phyloP scores from a whole-genome alignment of 2,797 vertebrate genomes.

The Peromyscus aztecus region DNA sequence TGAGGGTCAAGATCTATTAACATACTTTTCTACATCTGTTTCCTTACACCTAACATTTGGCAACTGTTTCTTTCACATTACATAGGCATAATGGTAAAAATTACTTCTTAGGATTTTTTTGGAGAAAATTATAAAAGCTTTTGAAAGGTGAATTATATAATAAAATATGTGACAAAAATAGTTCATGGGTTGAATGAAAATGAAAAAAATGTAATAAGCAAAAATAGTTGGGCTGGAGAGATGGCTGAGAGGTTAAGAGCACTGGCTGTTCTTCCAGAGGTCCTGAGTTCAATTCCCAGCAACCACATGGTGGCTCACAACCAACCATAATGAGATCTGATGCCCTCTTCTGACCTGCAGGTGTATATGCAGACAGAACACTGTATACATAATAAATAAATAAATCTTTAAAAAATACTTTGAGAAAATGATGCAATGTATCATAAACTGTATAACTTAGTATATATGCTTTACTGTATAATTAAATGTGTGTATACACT shows the following conservation, averaged over 20 bases:
- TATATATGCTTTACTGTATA: background rate
- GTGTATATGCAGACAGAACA: too few species aligned
- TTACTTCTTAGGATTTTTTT: constrained; percentile 43
- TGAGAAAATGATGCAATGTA: constrained; percentile 10
- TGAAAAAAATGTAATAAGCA: constrained; percentile 50
- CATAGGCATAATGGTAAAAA: constrained; percentile 29
- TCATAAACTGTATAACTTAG: constrained; percentile 17
- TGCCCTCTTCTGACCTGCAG: too few species aligned
- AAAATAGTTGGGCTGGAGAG: constrained; percentile 2
- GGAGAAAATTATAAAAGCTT: constrained; percentile 57
- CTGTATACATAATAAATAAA: too few species aligned
- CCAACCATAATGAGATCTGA: too few species aligned
- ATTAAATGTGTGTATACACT: constrained; percentile 25
- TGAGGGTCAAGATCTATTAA: background rate
- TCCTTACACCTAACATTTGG: background rate
- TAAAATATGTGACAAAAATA: constrained; percentile 41
- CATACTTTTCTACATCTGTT: constrained; percentile 18
- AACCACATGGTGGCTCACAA: too few species aligned
- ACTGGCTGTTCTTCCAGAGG: too few species aligned
- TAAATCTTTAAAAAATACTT: constrained; percentile 12
- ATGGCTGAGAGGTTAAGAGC: too few species aligned
- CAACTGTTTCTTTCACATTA: background rate
- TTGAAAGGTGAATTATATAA: constrained; percentile 44
- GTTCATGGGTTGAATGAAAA: constrained; percentile 41
- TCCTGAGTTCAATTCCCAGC: too few species aligned